A percentile compares a stretch with the other conserved stretches of the same genome.
These are phyloP conservation scores for Stictocephala bisonia DNA, from an alignment of 2,888 invertebrate genomes.

Conservation along the genomic window DNA sequence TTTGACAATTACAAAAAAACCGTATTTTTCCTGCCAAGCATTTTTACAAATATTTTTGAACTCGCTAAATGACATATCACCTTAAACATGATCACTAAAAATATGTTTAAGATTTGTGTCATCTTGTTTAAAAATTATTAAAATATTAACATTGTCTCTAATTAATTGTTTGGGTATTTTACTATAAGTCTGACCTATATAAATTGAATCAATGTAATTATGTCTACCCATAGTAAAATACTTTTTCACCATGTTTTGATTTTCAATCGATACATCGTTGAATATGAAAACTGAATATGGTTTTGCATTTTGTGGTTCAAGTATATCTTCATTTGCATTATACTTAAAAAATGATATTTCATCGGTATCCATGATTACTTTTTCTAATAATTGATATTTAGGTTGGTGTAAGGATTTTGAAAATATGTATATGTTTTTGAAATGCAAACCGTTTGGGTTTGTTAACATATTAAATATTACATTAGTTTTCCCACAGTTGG, in stretches of 20 bases:
- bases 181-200: slow-evolving; percentile 44
- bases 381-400: slow-evolving; percentile 38
- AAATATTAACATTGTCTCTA: slow-evolving; percentile 62
- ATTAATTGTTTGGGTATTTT: slow-evolving; percentile 62
- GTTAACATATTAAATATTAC: slow-evolving; percentile 26
- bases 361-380: slow-evolving; percentile 5
- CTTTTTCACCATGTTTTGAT: slow-evolving; percentile 18
- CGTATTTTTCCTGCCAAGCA: slow-evolving; percentile 58
- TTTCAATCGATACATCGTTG: slow-evolving; percentile 42
- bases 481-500: slow-evolving; percentile 40
- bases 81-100: slow-evolving; percentile 49
- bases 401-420: slow-evolving; percentile 43
- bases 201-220: slow-evolving; percentile 40
- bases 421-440: slow-evolving; percentile 42
- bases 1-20: slow-evolving; percentile 49
- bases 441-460: slow-evolving; percentile 16
- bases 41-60: slow-evolving; percentile 60
- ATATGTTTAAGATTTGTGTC: slow-evolving; percentile 61
- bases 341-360: slow-evolving; percentile 14
- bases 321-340: slow-evolving; percentile 27
- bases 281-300: slow-evolving; percentile 45
- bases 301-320: slow-evolving; percentile 29
- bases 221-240: slow-evolving; percentile 44
- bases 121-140: slow-evolving; percentile 63
- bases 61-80: slow-evolving; percentile 46